Conservation (phyloP, 2,113 vertebrate species). For the Euleptes europaea region DNA sequence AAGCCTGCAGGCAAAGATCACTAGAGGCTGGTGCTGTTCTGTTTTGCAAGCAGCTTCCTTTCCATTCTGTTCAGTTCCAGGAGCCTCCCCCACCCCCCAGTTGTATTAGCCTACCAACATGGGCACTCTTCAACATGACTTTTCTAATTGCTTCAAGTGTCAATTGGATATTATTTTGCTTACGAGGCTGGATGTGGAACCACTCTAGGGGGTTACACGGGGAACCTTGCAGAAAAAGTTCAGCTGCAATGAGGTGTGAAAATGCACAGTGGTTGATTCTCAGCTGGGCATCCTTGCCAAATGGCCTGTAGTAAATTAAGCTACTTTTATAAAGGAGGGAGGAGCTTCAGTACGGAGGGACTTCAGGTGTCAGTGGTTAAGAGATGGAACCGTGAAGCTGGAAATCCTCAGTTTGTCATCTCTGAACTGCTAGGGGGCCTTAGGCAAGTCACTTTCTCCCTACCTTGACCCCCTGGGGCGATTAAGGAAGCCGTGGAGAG, state of each 20-base stretch:
- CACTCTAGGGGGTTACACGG: not conserved
- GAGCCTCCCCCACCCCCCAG: not conserved
- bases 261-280: not conserved
- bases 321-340: not conserved
- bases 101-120: not conserved
- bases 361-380: not conserved
- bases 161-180: not conserved
- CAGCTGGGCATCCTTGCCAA: not conserved
- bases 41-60: not conserved
- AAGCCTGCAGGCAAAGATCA: not conserved
- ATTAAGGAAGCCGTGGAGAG: no score
- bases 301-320: not conserved
- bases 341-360: not conserved
- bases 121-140: not conserved
- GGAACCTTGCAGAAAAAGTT: not conserved
- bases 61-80: not conserved
- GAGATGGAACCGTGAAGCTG: not conserved
- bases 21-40: not conserved
- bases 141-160: not conserved
- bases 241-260: not conserved
- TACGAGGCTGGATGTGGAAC: not conserved
- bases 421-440: not conserved
- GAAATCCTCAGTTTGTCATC: not conserved
- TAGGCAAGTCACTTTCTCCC: no score
- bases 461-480: no score